phyloP scores from a whole-genome alignment of 2,113 vertebrate species.

The Murina feae region DNA sequence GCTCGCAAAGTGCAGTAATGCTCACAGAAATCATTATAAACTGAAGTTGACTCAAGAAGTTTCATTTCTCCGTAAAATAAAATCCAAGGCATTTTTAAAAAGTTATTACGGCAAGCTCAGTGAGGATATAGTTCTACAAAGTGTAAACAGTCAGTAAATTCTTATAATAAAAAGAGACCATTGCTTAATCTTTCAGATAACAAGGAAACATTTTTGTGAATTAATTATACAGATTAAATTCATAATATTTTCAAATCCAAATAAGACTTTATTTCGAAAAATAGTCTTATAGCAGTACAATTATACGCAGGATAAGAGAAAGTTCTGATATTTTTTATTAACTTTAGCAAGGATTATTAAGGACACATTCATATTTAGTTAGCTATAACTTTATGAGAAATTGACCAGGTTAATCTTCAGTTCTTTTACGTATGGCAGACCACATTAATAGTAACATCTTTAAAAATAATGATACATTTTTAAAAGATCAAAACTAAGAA shows the following conservation, averaged over 20 bases:
- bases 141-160: not conserved
- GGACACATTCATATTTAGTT: not conserved
- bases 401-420: not conserved
- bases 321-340: not conserved
- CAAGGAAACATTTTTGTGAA: not conserved
- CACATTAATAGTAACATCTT: not conserved
- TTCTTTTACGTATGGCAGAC: not conserved
- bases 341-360: not conserved
- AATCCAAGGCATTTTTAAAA: not conserved
- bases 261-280: not conserved
- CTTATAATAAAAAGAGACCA: not conserved
- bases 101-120: not conserved
- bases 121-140: not conserved
- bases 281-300: not conserved
- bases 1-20: not conserved
- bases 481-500: not conserved
- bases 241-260: not conserved
- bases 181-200: not conserved
- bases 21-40: not conserved
- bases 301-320: not conserved
- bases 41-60: not conserved
- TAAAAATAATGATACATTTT: not conserved
- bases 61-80: conserved; percentile 12
- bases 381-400: not conserved
- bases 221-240: not conserved